These are phyloP conservation scores for Zoanthus sansibaricus DNA, from an alignment of 92 coral and sea anemone genomes.

Conservation along the genomic window DNA sequence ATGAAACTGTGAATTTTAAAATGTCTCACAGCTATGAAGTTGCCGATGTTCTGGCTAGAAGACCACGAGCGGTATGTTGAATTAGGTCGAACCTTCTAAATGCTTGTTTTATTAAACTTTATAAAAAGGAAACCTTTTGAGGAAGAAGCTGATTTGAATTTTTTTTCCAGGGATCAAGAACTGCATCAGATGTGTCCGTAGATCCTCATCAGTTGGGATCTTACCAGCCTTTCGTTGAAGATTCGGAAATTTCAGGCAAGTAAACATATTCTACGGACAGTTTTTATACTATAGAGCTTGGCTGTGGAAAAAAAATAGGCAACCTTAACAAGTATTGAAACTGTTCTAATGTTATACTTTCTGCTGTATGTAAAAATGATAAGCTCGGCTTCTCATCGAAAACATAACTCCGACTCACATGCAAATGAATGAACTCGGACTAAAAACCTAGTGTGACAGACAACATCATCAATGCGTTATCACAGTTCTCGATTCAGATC, in stretches of 20 bases:
- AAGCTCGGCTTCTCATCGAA: background rate
- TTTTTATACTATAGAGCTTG: too few relatives aligned
- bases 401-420: background rate
- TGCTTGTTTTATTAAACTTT: background rate
- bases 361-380: background rate
- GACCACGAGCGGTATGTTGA: slow-evolving; percentile 34
- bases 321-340: background rate
- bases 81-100: background rate
- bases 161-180: slow-evolving; percentile 60
- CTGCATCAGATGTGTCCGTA: slow-evolving; percentile 59
- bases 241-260: slow-evolving; percentile 84
- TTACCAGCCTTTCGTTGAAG: slow-evolving; percentile 72
- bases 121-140: background rate
- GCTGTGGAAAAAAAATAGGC: background rate
- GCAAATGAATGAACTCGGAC: background rate
- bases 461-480: too few relatives aligned
- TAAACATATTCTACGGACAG: background rate
- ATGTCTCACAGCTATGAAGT: slow-evolving; percentile 28
- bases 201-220: slow-evolving; percentile 78
- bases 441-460: background rate
- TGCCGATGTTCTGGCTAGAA: slow-evolving; percentile 2
- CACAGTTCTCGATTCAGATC: background rate
- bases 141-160: background rate
- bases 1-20: slow-evolving; percentile 1
- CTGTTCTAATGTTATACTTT: background rate